These are phyloP conservation scores for Masnerella sp. DNA, from an alignment of 2,888 invertebrate species.

Conservation along the genomic window DNA sequence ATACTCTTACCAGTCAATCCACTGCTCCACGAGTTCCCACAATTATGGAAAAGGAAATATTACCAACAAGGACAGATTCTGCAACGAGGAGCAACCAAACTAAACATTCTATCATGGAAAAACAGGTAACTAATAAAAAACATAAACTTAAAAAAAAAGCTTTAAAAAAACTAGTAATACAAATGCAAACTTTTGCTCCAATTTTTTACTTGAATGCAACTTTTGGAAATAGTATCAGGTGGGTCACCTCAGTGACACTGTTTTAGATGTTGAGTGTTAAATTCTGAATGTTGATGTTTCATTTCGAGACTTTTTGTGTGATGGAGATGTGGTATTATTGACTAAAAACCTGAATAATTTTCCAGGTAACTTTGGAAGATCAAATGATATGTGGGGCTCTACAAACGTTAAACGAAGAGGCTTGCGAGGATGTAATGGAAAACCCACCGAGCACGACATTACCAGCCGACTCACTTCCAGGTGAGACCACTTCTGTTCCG, in stretches of 20 bases:
- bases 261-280: too few relatives aligned
- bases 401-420: conserved; percentile 95
- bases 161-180: neutral
- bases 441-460: conserved; percentile 75
- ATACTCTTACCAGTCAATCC: conserved; percentile 59
- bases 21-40: conserved; percentile 67
- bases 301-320: too few relatives aligned
- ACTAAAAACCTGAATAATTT: too few relatives aligned
- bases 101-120: conserved; percentile 86
- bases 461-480: conserved; percentile 74
- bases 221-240: conserved; percentile 40
- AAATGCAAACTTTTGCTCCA: neutral
- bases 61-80: conserved; percentile 74
- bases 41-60: conserved; percentile 74
- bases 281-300: too few relatives aligned
- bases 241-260: conserved; percentile 4
- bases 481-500: conserved; percentile 75
- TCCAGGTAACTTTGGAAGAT: conserved; percentile 93
- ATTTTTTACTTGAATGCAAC: conserved; percentile 3
- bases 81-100: conserved; percentile 71
- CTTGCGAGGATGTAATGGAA: conserved; percentile 92
- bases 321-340: too few relatives aligned
- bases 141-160: neutral
- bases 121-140: conserved; percentile 86
- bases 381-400: conserved; percentile 96